Base-by-base conservation (phyloP, 1,140 invertebrate genomes). In the Pogonomyrmex barbatus region DNA sequence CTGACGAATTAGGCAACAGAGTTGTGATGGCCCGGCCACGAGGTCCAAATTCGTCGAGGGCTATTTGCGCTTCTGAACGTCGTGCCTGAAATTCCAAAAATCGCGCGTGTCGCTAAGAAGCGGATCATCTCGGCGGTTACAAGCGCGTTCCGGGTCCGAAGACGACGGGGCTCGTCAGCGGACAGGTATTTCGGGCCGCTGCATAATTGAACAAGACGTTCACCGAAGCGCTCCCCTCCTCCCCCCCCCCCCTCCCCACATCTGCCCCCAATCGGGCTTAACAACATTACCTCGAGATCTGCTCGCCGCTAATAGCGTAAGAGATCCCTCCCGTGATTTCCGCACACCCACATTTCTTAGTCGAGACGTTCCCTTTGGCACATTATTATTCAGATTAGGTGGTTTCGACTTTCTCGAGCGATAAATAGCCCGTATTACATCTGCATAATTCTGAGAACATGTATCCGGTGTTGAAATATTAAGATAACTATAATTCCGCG, bases 151-250 rank as follows among this genome's bases (percentile, higher is more conserved):
- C 71, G 30, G 39, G n/a, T 17, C 30, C 62, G 30, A 50, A 63
- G 62, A 67, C 75, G 63, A 14, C 50, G 77, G 77, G n/a, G 63
- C 63, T 82, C 79, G 67, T 62, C 54, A 65, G 68, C 70, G 42
- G 70, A 87, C 62, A 86, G 82, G 71, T 85, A 87, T 87, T 77
- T 86, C 71, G 71, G 63, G 82, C 36, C 54, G 70, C 56, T 87
- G 73, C 82, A 87, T 87, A 87, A 87, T 87, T 78, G 73, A 87
- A 87, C 58, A 52, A 78, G 86, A 87, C 83, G 50, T 85, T 87
- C 73, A 63, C 50, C 70, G 67, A 24, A 56, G 62, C 60, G 50
- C 82, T 63, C 24, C 24, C 24, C 24, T 24, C 24, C 24, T 24
- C 0, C 24, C 24, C 24, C 24, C 24, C 24, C 24, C 24, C 24